Percentiles rank a stretch among this genome's conserved stretches.
phyloP scores from a whole-genome alignment of 2,113 vertebrate species.

The Paramormyrops kingsleyae region DNA sequence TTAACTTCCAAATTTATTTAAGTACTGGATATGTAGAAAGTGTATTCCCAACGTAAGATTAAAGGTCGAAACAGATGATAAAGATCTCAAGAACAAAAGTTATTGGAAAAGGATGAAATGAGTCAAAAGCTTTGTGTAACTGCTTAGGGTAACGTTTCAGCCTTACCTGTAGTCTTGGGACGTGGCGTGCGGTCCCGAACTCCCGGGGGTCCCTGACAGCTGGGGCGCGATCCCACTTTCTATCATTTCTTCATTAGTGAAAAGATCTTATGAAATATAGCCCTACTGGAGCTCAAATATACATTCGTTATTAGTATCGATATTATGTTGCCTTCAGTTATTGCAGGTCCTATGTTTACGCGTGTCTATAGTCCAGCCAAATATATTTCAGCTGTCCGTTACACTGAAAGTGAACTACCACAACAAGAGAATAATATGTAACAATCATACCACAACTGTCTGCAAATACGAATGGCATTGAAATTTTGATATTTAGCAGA shows the following conservation, averaged over 20 bases:
- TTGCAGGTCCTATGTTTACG: not conserved
- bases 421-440: not conserved
- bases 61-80: not conserved
- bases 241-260: constrained; percentile 10
- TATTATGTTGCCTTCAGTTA: not conserved
- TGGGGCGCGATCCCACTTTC: not conserved
- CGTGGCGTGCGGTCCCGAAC: not conserved
- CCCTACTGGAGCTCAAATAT: not conserved
- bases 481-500: not conserved
- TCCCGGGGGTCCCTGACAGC: not conserved
- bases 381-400: not conserved
- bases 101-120: not conserved
- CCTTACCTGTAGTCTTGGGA: not conserved
- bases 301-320: not conserved
- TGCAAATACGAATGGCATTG: not conserved
- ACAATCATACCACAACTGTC: not conserved
- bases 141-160: not conserved
- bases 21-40: not conserved
- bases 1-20: not conserved
- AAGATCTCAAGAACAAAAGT: not conserved
- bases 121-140: not conserved
- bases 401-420: not conserved
- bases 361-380: not conserved
- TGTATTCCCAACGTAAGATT: not conserved
- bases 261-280: not conserved